phyloP scores from a whole-genome alignment of 2,797 vertebrate genomes.

The Artibeus jamaicensis region DNA sequence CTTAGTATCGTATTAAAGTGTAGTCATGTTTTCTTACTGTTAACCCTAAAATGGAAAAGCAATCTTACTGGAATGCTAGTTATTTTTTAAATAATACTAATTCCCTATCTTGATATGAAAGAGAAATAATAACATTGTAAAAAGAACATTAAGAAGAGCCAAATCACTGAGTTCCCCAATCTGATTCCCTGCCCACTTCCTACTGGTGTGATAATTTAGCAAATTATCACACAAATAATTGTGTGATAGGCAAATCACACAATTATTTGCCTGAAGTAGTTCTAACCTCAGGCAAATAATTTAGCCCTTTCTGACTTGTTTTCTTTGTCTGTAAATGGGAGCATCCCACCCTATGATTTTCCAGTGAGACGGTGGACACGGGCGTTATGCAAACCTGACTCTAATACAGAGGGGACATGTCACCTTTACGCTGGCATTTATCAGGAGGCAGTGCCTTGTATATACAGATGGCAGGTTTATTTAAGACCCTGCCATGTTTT shows the following conservation, averaged over 20 bases:
- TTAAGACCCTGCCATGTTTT: not conserved
- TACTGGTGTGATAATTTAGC: not conserved
- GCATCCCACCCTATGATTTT: not conserved
- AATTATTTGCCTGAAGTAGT: too few species aligned
- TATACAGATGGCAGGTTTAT: not conserved
- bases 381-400: too few species aligned
- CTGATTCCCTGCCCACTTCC: too few species aligned
- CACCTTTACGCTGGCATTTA: not conserved
- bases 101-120: not conserved
- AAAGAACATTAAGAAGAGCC: not conserved
- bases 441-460: not conserved
- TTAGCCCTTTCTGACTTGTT: not conserved
- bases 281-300: not conserved
- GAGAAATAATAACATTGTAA: not conserved
- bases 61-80: not conserved
- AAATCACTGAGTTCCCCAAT: not conserved
- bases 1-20: not conserved
- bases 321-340: not conserved
- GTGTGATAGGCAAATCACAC: too few species aligned
- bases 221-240: too few species aligned
- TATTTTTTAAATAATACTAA: not conserved
- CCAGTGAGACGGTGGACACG: not conserved
- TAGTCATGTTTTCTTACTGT: not conserved
- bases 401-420: rapidly evolving
- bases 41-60: not conserved